phyloP scores from a whole-genome alignment of 2,888 invertebrate species.

The Stenchaetothrips biformis region DNA sequence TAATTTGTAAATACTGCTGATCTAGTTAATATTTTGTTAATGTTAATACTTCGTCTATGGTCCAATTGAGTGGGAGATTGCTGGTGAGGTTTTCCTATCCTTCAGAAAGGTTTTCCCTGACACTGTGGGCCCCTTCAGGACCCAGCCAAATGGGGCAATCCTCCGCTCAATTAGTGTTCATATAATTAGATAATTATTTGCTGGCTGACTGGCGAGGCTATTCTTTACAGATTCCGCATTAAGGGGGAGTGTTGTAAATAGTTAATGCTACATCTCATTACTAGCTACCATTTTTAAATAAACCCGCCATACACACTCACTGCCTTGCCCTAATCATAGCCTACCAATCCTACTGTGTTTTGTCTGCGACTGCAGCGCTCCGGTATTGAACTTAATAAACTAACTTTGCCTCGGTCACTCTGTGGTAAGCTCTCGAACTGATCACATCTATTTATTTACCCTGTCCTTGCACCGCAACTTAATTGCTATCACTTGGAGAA shows the following conservation, averaged over 20 bases:
- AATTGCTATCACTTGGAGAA: no score
- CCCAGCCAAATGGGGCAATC: background rate
- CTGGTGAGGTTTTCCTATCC: background rate
- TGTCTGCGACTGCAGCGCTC: no score
- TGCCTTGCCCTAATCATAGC: no score
- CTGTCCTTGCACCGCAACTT: no score
- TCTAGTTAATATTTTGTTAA: background rate
- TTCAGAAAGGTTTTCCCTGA: background rate
- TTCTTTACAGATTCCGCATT: background rate
- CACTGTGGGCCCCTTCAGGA: background rate
- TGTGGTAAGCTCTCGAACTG: no score
- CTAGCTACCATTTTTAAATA: no score
- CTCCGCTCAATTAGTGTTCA: background rate
- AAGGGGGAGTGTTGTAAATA: slow-evolving; percentile 10
- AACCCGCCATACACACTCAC: no score
- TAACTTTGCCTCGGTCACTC: no score
- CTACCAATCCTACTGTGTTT: no score
- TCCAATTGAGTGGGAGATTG: background rate
- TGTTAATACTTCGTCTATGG: background rate
- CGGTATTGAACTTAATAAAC: no score
- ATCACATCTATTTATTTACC: no score
- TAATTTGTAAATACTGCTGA: background rate
- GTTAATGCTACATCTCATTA: background rate
- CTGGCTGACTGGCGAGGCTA: background rate
- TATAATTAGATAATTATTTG: background rate